Base-by-base conservation (phyloP, 2,113 vertebrate genomes). In the Thinocorus orbignyianus region DNA sequence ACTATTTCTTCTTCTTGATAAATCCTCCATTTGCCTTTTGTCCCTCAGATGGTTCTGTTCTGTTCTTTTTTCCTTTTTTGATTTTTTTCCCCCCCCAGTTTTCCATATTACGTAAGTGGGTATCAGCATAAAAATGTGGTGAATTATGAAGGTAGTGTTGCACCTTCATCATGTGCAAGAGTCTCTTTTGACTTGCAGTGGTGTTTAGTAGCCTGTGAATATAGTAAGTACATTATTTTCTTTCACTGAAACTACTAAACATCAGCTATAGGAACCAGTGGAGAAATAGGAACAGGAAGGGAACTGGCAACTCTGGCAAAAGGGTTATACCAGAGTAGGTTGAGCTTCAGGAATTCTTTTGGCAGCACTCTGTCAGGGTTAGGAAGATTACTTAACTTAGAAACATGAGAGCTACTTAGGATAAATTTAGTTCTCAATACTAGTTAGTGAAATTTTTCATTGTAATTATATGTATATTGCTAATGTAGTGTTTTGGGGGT, bases 291-390 rank as follows among this genome's bases (percentile, higher is more conserved):
- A 64, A 5, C 25, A 30, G 17, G 19, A 17, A 65, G 17, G 10
- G 5, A 9, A 18, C 30, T 73, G 18, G 14, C 0, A 0, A 10
- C 33, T 51, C 7, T 33, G 10, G 9, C 46, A 30, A 30, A 71
- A 87, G 55, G 35, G 7, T 41, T 55, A 14, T 71, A n/a, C 65
- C 55, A 62, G 17, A 52, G 5, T 35, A 76, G 33, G 26, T 5
- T 64, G 18, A 78, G 24, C 30, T 84, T 28, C 33, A 54, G 51
- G 23, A 77, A 39, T 91, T 58, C 30, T 77, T 80, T 73, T 6
- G 17, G 19, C 25, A 49, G 11, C 30, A 14, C 11, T 88, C 18
- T 64, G 6, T 68, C 10, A 39, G 22, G 11, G 23, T 57, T 73
- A 44, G n/a, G 11, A 78, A 44, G 39, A 28, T 70, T 4, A 30